Evolutionary conservation across 2,797 vertebrate species (phyloP).

Genomic region (Oreonectes daqikongensis): DNA sequence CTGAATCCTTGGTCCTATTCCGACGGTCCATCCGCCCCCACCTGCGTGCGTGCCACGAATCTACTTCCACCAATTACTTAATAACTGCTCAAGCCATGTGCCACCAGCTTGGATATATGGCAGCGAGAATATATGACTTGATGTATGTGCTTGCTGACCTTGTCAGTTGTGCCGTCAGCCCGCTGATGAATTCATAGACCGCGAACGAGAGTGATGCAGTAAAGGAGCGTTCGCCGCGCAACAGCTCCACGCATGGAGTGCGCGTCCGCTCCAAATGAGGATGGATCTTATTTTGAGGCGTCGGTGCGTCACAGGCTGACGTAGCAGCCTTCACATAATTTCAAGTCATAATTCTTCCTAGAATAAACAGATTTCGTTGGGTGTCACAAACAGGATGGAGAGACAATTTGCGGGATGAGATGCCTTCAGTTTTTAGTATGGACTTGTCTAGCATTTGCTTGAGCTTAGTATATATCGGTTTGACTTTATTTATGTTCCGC

Average conservation of each 20-base stretch:
- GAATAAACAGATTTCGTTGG: not conserved
- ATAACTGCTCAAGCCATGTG: constrained; percentile 43
- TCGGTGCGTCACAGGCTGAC: constrained; percentile 23
- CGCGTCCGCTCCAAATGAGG: constrained; percentile 30
- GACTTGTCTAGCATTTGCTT: constrained; percentile 17
- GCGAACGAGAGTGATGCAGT: not conserved
- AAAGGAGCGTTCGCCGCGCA: not conserved
- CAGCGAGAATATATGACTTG: constrained; percentile 23
- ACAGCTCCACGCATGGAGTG: constrained; percentile 6
- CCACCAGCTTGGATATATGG: constrained; percentile 43
- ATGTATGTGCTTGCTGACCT: constrained; percentile 50
- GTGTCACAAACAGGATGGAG: constrained; percentile 22
- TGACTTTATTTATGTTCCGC: not conserved
- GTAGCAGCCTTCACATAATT: constrained; percentile 24
- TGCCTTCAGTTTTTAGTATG: not conserved
- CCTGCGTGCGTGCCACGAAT: not conserved
- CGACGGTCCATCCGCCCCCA: not conserved
- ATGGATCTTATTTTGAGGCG: constrained; percentile 45
- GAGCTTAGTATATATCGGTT: not conserved
- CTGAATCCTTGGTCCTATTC: not conserved
- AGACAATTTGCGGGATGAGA: not conserved
- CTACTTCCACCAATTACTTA: constrained; percentile 53
- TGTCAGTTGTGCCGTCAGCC: constrained; percentile 39
- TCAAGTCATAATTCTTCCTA: constrained; percentile 29
- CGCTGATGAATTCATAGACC: constrained; percentile 55